phyloP scores from a whole-genome alignment of 1,140 invertebrate genomes.

The Amphibalanus amphitrite region DNA sequence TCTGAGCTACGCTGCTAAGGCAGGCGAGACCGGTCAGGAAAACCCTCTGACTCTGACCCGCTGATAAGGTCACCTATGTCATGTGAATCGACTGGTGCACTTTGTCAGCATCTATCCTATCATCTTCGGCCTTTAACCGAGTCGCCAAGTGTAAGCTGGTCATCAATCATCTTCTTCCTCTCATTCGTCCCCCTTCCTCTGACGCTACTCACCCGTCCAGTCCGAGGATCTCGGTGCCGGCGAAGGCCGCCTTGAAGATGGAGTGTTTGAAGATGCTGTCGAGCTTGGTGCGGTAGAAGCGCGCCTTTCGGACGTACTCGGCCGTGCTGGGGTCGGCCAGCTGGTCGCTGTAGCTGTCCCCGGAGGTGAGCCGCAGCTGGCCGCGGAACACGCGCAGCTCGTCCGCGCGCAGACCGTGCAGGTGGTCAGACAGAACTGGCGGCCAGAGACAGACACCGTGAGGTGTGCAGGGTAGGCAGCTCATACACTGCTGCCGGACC shows the following conservation, averaged over 20 bases:
- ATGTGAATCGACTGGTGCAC: no score
- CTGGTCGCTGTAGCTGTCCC: slow-evolving; percentile 43
- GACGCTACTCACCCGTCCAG: slow-evolving; percentile 49
- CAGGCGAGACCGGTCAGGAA: no score
- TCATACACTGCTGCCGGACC: no score
- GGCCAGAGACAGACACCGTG: not conserved
- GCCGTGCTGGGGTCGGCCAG: slow-evolving; percentile 37
- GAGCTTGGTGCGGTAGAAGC: slow-evolving; percentile 50
- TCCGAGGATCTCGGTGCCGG: slow-evolving; percentile 48
- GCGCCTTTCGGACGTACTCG: slow-evolving; percentile 42
- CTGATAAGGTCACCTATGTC: no score
- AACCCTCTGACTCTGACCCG: no score
- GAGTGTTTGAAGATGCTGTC: slow-evolving; percentile 54
- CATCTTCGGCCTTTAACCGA: no score
- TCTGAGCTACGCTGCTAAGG: no score
- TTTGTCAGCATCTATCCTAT: no score
- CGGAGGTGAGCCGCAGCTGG: slow-evolving; percentile 44
- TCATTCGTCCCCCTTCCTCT: no score
- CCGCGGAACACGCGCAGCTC: slow-evolving; percentile 42
- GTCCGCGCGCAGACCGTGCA: not conserved
- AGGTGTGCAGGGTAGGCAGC: no score
- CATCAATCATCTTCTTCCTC: no score
- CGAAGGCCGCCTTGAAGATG: slow-evolving; percentile 44
- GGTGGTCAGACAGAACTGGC: not conserved
- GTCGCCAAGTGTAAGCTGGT: no score